Evolutionary conservation across 2,888 invertebrate genomes (phyloP).

Genomic region (Sisyra nigra): DNA sequence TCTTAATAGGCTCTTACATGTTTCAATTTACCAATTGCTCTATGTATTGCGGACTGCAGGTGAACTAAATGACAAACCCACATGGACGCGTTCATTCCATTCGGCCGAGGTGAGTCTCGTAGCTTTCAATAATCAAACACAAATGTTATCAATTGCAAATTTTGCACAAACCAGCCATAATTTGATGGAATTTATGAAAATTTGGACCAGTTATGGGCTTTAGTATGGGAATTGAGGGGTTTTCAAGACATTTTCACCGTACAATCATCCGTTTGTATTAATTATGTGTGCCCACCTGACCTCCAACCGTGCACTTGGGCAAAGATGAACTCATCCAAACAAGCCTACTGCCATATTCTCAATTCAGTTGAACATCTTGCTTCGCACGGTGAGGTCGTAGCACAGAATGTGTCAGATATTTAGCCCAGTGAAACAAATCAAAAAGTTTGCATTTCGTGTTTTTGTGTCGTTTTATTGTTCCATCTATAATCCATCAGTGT

Average conservation of each 20-base stretch:
- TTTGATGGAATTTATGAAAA: no score
- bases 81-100: neutral
- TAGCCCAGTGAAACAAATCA: slow-evolving; percentile 4
- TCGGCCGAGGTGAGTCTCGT: neutral
- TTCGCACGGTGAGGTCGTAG: slow-evolving; percentile 24
- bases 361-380: slow-evolving; percentile 9
- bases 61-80: slow-evolving; percentile 5
- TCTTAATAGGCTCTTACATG: no score
- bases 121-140: no score
- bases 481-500: neutral
- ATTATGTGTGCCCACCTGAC: no score
- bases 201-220: no score
- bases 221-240: no score
- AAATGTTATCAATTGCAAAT: no score
- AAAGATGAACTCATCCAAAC: slow-evolving; percentile 27
- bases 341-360: slow-evolving; percentile 20
- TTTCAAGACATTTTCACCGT: no score
- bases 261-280: no score
- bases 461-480: slow-evolving; percentile 3
- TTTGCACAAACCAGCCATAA: no score
- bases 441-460: slow-evolving; percentile 4
- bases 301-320: slow-evolving; percentile 3
- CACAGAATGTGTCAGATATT: slow-evolving; percentile 30
- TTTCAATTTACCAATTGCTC: neutral
- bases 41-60: neutral